A percentile compares a stretch with the other conserved stretches of the same genome.
Evolutionary conservation across 2,113 vertebrate species (phyloP).

Genomic region (Aegithalos caudatus): DNA sequence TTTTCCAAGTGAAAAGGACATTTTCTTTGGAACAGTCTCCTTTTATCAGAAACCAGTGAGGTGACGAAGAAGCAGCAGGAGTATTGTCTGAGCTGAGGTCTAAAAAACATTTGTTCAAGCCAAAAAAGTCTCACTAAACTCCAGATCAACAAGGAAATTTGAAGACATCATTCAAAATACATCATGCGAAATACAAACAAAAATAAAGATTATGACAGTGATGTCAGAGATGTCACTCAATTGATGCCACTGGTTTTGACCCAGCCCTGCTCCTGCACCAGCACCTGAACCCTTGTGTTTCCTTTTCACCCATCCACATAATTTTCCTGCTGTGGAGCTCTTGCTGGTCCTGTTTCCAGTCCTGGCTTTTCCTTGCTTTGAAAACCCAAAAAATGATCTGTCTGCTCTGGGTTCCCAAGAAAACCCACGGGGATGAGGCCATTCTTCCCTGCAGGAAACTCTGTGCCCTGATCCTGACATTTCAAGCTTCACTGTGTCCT

Average conservation of each 20-base stretch:
- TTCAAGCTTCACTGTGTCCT: neutral
- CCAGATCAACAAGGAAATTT: neutral
- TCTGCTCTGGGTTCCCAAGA: neutral
- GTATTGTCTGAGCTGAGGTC: neutral
- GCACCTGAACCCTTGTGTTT: neutral
- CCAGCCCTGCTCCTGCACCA: neutral
- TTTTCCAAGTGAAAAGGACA: neutral
- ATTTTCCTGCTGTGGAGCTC: neutral
- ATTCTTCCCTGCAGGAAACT: neutral
- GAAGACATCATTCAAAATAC: neutral
- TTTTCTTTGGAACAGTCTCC: neutral
- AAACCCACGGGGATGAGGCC: neutral
- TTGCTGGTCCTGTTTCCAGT: neutral
- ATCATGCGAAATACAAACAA: neutral
- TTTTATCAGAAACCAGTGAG: neutral
- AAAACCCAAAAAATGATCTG: neutral
- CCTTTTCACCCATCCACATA: neutral
- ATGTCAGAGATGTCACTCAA: neutral
- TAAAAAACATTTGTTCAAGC: neutral
- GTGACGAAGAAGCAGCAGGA: neutral
- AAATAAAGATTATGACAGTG: neutral
- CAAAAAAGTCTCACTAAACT: slow-evolving; percentile 19
- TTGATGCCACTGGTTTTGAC: neutral
- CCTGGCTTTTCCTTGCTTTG: neutral
- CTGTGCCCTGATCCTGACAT: neutral